Base-by-base conservation (phyloP, 2,888 invertebrate genomes). In the Eupelmus urozonus region DNA sequence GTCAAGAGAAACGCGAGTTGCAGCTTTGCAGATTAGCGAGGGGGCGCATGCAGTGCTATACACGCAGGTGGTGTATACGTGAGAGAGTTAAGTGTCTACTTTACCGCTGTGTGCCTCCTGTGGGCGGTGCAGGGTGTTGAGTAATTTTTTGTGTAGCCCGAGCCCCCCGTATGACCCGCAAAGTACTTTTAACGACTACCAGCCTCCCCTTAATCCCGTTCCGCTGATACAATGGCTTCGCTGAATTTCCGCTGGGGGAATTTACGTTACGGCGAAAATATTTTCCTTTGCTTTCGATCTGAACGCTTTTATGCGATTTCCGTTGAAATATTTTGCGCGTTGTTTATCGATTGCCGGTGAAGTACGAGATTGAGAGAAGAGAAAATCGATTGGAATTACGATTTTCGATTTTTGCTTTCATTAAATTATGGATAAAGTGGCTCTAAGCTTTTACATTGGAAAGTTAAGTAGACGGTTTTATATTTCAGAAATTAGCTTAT, bases 31-130 rank as follows among this genome's bases (percentile, higher is more conserved):
- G 67, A 75, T 71, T 65, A 76, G 71, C 45, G 76, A 20, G 23
- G 9, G n/a, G 40, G 11, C 18, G 13, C 65, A 66, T 66, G 74
- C 65, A 40, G 57, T 23, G 42, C 9, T 59, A 65, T 60, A 70
- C 20, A 57, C 20, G 5, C 18, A 25, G 49, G 4, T n/a, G 40
- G 55, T 20, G 73, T 57, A 76, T 55, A 34, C 59, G 49, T 71
- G 71, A 62, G 20, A 34, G 62, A 76, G 72, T 72, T 20, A 3
- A 74, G 60, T 76, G 55, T 80, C 74, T 80, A 80, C 80, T 74
- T 80, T 80, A 80, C 80, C 80, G 49, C 67, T 60, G 20, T 57
- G 59, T 42, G 67, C 42, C 45, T 67, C 73, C 76, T 73, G 57
- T 40, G 45, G 20, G 55, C n/a, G 25, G 18, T 42, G 53, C 4